Conservation (phyloP, 2,888 invertebrate species). For the Drosophila villosipedis region DNA sequence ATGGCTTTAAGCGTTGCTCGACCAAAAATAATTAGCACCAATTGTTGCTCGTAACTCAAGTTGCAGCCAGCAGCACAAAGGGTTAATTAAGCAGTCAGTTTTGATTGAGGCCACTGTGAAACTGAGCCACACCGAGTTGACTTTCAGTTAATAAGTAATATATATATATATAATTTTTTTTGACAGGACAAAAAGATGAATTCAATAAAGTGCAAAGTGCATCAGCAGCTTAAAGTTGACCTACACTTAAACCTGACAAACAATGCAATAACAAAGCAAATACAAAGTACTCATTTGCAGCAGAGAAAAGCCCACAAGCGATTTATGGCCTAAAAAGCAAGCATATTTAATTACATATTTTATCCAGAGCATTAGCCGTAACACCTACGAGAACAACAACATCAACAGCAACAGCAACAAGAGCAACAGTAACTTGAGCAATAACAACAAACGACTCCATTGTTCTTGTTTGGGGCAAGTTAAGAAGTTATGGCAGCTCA, state of each 20-base stretch:
- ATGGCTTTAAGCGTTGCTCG: constrained; percentile 35
- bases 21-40: constrained; percentile 59
- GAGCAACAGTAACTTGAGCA: constrained; percentile 10
- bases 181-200: background rate
- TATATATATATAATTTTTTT: background rate
- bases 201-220: background rate
- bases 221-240: background rate
- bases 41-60: constrained; percentile 57
- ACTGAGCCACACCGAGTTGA: background rate
- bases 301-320: constrained; percentile 42
- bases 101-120: constrained; percentile 28
- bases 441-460: constrained; percentile 19
- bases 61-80: constrained; percentile 41
- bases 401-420: constrained; percentile 3
- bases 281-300: constrained; percentile 29
- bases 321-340: constrained; percentile 58
- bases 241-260: constrained; percentile 14
- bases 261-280: constrained; percentile 10
- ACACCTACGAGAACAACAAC: constrained; percentile 62
- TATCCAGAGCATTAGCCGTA: constrained; percentile 67
- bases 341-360: constrained; percentile 73
- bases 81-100: constrained; percentile 58
- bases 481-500: constrained; percentile 65
- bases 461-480: constrained; percentile 41
- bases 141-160: background rate